Base-by-base conservation (phyloP, 2,113 vertebrate genomes). In the Poeciliopsis retropinna region DNA sequence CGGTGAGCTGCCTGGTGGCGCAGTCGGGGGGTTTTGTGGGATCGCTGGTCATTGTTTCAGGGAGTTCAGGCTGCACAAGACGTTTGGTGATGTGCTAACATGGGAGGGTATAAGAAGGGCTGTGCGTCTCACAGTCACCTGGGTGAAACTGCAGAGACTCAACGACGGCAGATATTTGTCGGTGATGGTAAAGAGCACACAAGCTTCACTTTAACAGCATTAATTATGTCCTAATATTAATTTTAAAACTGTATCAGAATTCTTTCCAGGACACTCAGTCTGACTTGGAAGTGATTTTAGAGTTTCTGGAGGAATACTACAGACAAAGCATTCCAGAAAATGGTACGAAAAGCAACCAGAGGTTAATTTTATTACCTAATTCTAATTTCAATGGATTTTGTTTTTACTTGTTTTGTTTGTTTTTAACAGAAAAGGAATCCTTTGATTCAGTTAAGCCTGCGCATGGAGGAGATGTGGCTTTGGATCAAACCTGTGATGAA, bases 221-320 rank as follows among this genome's bases (percentile, higher is more conserved):
- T 1, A 57, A 39, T 60, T 15, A 66, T 19, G 10, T 67, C 32
- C n/a, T 62, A 31, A 29, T 65, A 28, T 10, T 3, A 4, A 47
- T 2, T 78, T 39, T 3, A 9, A 54, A 0, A 41, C 25, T 82
- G 72, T 57, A 62, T 63, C 64, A 83, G 79, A 87, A 76, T 83
- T 85, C 65, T 60, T 85, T 83, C 31, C 88, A 88, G 86, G 89
- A 92, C 5, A 80, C 78, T 75, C 92, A 94, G 73, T 89, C 92
- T 4, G 94, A 95, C 60, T 85, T 95, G 86, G 94, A 95, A 80
- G 94, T 95, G 66, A 95, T 95, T 74, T 76, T 95, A 76, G 94
- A 94, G 67, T 95, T 95, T 78, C 87, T 95, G 0, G 94, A 93
- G 83, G 94, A 95, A 61, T 94, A 94, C 83, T 92, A 94, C 87